Percentiles rank a stretch among this genome's conserved stretches.
Evolutionary conservation across 2,113 vertebrate species (phyloP).

Genomic region (Cyprinus carpio): DNA sequence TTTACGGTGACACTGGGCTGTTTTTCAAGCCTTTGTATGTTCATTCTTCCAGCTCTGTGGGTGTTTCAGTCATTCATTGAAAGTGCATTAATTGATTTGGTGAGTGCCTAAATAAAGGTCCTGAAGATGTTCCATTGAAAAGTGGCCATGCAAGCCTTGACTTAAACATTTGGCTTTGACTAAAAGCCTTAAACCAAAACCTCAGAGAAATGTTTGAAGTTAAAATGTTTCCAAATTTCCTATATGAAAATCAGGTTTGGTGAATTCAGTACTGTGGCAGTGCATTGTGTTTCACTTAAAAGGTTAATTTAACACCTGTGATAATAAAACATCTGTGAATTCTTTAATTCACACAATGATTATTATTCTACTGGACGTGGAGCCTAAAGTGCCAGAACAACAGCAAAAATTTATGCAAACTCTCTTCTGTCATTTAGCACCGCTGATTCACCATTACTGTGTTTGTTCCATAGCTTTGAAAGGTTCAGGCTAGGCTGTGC

Average conservation of each 20-base stretch:
- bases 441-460: slow-evolving; percentile 1
- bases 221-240: background rate
- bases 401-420: background rate
- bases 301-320: background rate
- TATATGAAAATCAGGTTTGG: background rate
- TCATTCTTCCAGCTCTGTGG: slow-evolving; percentile 21
- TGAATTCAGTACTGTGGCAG: background rate
- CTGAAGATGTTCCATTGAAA: slow-evolving; percentile 6
- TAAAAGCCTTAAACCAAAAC: background rate
- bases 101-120: slow-evolving; percentile 17
- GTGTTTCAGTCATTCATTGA: slow-evolving; percentile 6
- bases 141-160: background rate
- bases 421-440: slow-evolving; percentile 13
- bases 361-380: slow-evolving; percentile 3
- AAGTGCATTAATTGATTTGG: slow-evolving; percentile 34
- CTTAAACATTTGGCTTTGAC: background rate
- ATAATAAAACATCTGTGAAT: slow-evolving; percentile 11
- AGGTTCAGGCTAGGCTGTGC: slow-evolving; percentile 17
- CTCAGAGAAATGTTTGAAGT: background rate
- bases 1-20: background rate
- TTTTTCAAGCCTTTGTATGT: slow-evolving; percentile 30
- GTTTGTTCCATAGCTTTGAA: background rate
- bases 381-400: slow-evolving; percentile 4
- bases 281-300: background rate
- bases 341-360: background rate